Base-by-base conservation (phyloP, 2,888 invertebrate species). In the Harmothoe impar region DNA sequence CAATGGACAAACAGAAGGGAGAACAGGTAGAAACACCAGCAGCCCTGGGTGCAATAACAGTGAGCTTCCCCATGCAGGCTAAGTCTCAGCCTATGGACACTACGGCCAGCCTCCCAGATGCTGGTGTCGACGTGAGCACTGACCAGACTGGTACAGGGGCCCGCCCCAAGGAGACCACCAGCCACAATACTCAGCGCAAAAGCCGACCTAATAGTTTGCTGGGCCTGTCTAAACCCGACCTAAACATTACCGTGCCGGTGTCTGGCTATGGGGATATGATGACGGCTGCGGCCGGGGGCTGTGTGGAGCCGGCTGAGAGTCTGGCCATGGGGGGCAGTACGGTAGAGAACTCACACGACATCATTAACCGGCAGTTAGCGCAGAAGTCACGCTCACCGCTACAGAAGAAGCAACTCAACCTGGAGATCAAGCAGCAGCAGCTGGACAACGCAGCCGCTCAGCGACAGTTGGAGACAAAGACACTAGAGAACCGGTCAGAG, bases 201-300 rank as follows among this genome's bases (percentile, higher is more conserved):
- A 93, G 93, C 68, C 92, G 94, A 33, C 94, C 94, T 33, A 94
- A 93, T 89, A 94, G 94, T 91, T 91, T 94, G 25, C 91, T 94
- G 33, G 95, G 94, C 15, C 93, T 95, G 33, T 94, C 94, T 12
- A 94, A 93, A 85, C 92, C 92, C 31, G 91, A 91, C 33, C 92
- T 94, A 29, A 92, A 93, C 68, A 91, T 94, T 56, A 92, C 92
- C 5, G 33, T 81, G 0, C 89, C 89, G 7, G 86, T 72, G 29
- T 56, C 62, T 29, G 68, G 68, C 35, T 68, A 23, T 25, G 29
- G 89, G n/a, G 77, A 51, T 15, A 31, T n/a, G 20, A 17, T 43
- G 17, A 52, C 43, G 1, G 89, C 56, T 1, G 62, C 72, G 35
- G 33, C 89, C 52, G 89, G 62, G 12, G 62, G 15, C 20, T 43